Base-by-base conservation (phyloP, 2,888 invertebrate genomes). In the Pterostichus madidus region DNA sequence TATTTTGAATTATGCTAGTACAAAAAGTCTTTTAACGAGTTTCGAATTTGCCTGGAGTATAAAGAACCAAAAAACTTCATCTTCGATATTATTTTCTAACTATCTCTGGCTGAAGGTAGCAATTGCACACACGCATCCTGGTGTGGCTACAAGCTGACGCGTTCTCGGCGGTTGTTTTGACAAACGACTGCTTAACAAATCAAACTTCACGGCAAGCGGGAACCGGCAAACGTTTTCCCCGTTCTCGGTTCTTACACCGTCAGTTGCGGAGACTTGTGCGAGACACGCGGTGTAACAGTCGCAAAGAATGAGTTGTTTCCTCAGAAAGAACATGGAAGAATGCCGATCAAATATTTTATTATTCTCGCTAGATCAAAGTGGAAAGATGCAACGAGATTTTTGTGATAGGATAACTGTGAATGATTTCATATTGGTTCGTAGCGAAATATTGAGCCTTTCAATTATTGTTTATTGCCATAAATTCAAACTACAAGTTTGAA, bases 141-240 rank as follows among this genome's bases (percentile, higher is more conserved):
- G 44, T 56, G 15, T 5, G 44, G 31, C 8, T 15, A 15, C 49
- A 49, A 24, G 31, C 46, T 75, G 52, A 49, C 46, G 73, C 52
- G 49, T 32, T 75, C 73, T 4, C 49, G 31, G 53, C 71, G 80
- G 71, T 80, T 80, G 80, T 80, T 80, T 80, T 80, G 80, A 80
- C 71, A 80, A 80, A 80, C 79, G 79, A 79, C 64, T 49, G 71
- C 80, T 80, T 80, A 80, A 80, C 80, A 71, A 80, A 80, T 80
- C 80, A 80, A 80, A 80, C 80, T 75, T 75, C 73, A 52, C 73
- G 52, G 52, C 73, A 75, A 75, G 46, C 73, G 71, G 44, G 10
- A 64, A 64, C 10, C 32, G 68, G 68, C 17, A 68, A 44, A 68
- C 68, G 39, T 56, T 56, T 56, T 56, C 56, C 8, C 56, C 8